phyloP scores from a whole-genome alignment of 2,888 invertebrate genomes.

The Polymixis lichenea region DNA sequence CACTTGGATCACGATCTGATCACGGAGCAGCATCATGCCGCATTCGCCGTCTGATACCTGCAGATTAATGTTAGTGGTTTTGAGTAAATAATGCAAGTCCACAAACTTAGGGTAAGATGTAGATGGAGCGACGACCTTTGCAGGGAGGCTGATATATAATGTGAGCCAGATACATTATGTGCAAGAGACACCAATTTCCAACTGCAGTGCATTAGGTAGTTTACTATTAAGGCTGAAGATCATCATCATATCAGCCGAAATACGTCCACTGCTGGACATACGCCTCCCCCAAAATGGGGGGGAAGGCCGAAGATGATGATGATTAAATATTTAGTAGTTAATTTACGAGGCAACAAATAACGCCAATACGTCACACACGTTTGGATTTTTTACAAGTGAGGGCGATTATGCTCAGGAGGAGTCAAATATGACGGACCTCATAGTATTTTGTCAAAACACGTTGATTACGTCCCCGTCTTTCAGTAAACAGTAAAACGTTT shows the following conservation, averaged over 20 bases:
- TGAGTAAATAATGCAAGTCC: background rate
- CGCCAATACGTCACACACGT: background rate
- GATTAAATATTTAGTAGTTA: background rate
- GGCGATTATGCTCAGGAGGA: too few relatives aligned
- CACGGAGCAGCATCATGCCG: conserved; percentile 95
- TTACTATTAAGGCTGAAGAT: too few relatives aligned
- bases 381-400: too few relatives aligned
- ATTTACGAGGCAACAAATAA: background rate
- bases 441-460: background rate
- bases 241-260: too few relatives aligned
- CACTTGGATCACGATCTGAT: conserved; percentile 97
- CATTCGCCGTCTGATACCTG: conserved; percentile 97
- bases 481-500: background rate
- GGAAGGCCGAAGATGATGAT: background rate
- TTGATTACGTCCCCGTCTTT: background rate
- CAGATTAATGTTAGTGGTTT: conserved; percentile 75
- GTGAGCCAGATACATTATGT: background rate
- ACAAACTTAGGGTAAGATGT: background rate
- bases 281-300: too few relatives aligned
- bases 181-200: too few relatives aligned
- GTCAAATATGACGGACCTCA: too few relatives aligned
- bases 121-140: background rate
- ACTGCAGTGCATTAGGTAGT: too few relatives aligned
- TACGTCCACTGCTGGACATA: too few relatives aligned
- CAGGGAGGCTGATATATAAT: background rate